These are phyloP conservation scores for Actenoides hombroni DNA, from an alignment of 2,113 vertebrate species.

Conservation along the genomic window DNA sequence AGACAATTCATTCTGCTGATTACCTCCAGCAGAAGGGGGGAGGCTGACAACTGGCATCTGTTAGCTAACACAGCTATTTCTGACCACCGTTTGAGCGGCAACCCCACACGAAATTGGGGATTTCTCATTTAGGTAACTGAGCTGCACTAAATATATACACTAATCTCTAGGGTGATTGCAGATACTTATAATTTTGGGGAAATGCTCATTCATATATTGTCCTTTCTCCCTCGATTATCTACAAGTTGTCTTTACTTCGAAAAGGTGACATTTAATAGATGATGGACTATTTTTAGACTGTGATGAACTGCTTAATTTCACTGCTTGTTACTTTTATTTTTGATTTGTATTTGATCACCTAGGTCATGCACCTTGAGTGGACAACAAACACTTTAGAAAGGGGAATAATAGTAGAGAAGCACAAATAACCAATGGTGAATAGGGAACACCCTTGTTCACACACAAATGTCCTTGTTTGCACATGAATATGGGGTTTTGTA, in stretches of 20 bases:
- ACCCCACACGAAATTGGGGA: fast-evolving
- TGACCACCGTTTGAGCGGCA: not conserved
- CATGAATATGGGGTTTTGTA: conserved; percentile 62
- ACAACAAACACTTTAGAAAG: conserved; percentile 40
- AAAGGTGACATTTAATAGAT: conserved; percentile 1
- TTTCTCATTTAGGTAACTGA: not conserved
- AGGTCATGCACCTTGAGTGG: conserved; percentile 49
- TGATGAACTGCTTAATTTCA: conserved; percentile 34
- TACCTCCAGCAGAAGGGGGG: not conserved
- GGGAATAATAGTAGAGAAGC: conserved; percentile 40
- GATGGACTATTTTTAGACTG: conserved; percentile 9
- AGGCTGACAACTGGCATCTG: not conserved
- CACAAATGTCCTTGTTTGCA: conserved; percentile 66
- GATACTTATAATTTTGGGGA: not conserved
- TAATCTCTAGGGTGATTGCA: no score
- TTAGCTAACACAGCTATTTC: not conserved
- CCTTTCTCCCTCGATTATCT: not conserved
- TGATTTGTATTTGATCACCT: conserved; percentile 51
- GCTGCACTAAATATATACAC: not conserved
- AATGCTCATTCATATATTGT: not conserved
- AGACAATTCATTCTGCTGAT: not conserved
- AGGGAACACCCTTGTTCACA: conserved; percentile 54
- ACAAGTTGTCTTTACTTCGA: not conserved
- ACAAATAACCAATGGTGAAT: conserved; percentile 45
- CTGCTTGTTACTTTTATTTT: conserved; percentile 47